A percentile compares a stretch with the other conserved stretches of the same genome.
Conservation (phyloP, 2,888 invertebrate genomes). For the Sphaeridia pumilis region DNA sequence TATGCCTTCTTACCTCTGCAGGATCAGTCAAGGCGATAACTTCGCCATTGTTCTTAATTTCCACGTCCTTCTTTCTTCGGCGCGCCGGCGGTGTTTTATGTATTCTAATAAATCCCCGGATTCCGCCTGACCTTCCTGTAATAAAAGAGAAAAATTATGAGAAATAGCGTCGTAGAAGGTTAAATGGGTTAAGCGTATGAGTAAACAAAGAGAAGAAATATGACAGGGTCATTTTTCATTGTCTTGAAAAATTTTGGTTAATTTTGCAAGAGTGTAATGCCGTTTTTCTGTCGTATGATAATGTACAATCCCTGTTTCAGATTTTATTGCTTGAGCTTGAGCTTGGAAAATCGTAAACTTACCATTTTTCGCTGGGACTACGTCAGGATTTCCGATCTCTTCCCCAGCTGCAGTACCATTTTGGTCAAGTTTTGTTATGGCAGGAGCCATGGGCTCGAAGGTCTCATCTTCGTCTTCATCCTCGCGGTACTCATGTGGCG, state of each 20-base stretch:
- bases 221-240: too few relatives aligned
- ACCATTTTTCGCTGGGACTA: conserved; percentile 81
- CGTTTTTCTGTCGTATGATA: too few relatives aligned
- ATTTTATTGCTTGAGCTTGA: too few relatives aligned
- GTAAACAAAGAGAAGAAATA: too few relatives aligned
- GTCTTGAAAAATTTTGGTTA: too few relatives aligned
- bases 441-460: conserved; percentile 25
- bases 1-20: conserved; percentile 34
- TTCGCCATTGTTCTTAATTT: conserved; percentile 40
- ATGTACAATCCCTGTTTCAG: too few relatives aligned
- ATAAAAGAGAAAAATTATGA: too few relatives aligned
- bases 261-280: too few relatives aligned
- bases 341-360: too few relatives aligned
- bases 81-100: conserved; percentile 45
- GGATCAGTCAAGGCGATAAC: conserved; percentile 35
- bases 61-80: conserved; percentile 43
- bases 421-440: conserved; percentile 33
- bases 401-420: conserved; percentile 31
- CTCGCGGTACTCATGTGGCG: conserved; percentile 24
- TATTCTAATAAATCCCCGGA: conserved; percentile 45
- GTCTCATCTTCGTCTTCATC: too few relatives aligned
- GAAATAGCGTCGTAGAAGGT: too few relatives aligned
- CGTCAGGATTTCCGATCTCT: conserved; percentile 56
- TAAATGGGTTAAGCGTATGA: too few relatives aligned
- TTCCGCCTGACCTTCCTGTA: conserved; percentile 26